These are phyloP conservation scores for Hyphantria cunea DNA, from an alignment of 1,140 invertebrate genomes.

Conservation along the genomic window DNA sequence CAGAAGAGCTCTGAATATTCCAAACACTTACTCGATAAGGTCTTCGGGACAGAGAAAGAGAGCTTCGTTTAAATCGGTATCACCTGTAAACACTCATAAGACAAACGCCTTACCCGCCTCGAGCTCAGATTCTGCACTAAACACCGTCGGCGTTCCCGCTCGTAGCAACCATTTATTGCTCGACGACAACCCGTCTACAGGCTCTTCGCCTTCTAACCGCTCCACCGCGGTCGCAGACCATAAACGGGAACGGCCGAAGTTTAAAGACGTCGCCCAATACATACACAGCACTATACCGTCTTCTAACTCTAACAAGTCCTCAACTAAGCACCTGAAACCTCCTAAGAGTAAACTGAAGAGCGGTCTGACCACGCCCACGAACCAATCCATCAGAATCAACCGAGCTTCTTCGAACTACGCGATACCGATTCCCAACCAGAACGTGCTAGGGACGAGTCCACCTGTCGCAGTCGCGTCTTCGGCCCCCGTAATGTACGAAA, in stretches of 20 bases:
- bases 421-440: not conserved
- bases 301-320: not conserved
- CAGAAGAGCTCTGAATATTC: too few species aligned
- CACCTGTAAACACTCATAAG: not conserved
- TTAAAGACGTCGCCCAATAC: not conserved
- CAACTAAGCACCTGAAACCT: conserved; percentile 4
- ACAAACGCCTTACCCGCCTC: not conserved
- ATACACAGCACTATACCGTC: not conserved
- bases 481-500: conserved; percentile 9
- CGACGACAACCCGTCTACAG: not conserved
- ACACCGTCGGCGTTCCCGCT: conserved; percentile 16
- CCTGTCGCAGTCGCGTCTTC: not conserved
- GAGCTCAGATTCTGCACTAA: conserved; percentile 4
- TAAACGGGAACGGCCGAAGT: not conserved
- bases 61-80: not conserved
- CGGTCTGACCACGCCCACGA: not conserved
- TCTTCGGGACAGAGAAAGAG: too few species aligned
- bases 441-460: not conserved
- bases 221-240: conserved; percentile 1
- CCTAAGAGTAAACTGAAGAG: conserved; percentile 1
- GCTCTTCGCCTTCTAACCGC: conserved; percentile 14
- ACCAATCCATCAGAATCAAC: not conserved
- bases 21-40: too few species aligned
- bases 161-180: not conserved
- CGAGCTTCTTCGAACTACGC: conserved; percentile 5